Base-by-base conservation (phyloP, 2,888 invertebrate genomes). In the Napeogenes sylphis region DNA sequence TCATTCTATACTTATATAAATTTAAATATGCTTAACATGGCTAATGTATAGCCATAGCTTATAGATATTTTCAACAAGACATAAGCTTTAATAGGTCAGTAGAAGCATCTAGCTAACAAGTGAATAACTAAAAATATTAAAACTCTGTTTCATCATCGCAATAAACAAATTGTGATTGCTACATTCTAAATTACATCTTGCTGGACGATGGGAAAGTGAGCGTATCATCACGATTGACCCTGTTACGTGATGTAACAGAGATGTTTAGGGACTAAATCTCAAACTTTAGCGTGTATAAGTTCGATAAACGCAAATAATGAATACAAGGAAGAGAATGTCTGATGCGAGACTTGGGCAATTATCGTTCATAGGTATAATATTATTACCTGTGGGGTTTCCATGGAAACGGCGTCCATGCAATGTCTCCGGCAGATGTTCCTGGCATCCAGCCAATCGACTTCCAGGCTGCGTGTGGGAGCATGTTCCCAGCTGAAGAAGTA, bases 401-500 rank as follows among this genome's bases (percentile, higher is more conserved):
- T 84, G 10, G 96, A 96, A 32, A 97, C 97, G 73, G 97, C 96
- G 86, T 97, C 97, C 97, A 97, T 97, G 83, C 97, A 97, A 79
- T 97, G 97, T 71, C 97, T 93, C 68, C 97, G 93, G 87, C 97
- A 97, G 78, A 97, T 96, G 86, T 97, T 97, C 72, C 97, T 93
- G 45, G 97, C 94, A 81, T 97, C 97, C 59, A 97, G 87, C 97
- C 97, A 97, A 81, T 97, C 97, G 2, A 97, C 97, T 85, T 97
- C 96, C 68, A 96, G 87, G 74, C 91, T 94, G 73, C 95, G 93
- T 35, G 96, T 97, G 2, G 96, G 95, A 57, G 92, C 92, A 80
- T 97, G 96, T 74, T 96, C 96, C 96, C 96, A 96, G 80, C 96
- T 96, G 93, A 97, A 97, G 94, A 97, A 97, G 90, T 97, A 97